Evolutionary conservation across 92 coral and sea anemone genomes (phyloP), one percentile per base, ranked within the genome.

Genomic region (Pocillopora grandis): DNA sequence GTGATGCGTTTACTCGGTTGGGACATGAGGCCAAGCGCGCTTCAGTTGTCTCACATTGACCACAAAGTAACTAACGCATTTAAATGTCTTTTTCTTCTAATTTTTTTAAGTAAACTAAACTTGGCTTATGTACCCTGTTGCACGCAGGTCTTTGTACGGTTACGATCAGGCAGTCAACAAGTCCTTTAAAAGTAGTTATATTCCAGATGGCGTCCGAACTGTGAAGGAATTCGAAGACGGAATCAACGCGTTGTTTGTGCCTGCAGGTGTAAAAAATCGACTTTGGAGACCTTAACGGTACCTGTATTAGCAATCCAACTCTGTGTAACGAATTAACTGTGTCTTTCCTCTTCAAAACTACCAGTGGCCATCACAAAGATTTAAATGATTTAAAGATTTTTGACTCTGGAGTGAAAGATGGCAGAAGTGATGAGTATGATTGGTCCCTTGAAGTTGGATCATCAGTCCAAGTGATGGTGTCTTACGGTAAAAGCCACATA

Each of bases 241-340:
- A 58, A 76, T 76, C 80, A 56, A 76, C n/a, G 66, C 80, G 23
- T 57, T 76, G 80, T 58, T 76, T 55, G 80, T 76, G 65, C 80
- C 80, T 19, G 55, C 65, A 58, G 80, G 80, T 36, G 56, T 27
- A 57, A 49, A 76, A 58, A 12, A 27, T 76, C 37, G 80, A 76
- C 60, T 67, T 76, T 27, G 80, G 80, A 12, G 80, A 76, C 80
- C 59, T 76, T 62, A 37, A 42, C 31, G 80, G 80, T 17, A 57
- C 80, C 19, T 76, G 80, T 18, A 21, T 76, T 20, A 76, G 80
- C 37, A 76, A 76, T 23, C 80, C 67, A 27, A 76, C 9, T 18
- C 56, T 76, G n/a, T 76, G 80, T 62, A 13, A 76, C 12, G 31
- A 58, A 20, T 76, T 76, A 17, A 76, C 80, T 23, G 80, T 76